A percentile compares a stretch with the other conserved stretches of the same genome.
These are phyloP conservation scores for Nephrotoma flavescens DNA, from an alignment of 2,888 invertebrate genomes.

Conservation along the genomic window DNA sequence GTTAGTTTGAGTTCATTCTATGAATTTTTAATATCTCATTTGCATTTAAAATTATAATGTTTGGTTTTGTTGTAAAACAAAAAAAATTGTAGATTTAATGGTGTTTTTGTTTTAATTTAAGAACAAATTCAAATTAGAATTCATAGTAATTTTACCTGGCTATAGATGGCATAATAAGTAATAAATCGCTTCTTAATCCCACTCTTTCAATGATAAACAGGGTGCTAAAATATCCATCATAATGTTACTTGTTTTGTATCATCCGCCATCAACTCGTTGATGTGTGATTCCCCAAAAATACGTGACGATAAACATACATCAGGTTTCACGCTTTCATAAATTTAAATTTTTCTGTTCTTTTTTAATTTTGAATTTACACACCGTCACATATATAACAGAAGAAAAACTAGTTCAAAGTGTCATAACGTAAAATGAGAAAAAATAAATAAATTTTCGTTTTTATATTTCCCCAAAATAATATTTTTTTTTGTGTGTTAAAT, in stretches of 20 bases:
- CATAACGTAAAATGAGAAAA: not conserved
- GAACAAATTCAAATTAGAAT: not conserved
- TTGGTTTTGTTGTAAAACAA: not conserved
- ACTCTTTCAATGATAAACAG: not conserved
- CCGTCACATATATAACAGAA: not conserved
- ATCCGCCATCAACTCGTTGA: not conserved
- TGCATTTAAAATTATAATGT: not conserved
- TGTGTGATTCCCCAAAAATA: not conserved
- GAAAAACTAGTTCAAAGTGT: not conserved
- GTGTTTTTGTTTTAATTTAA: not conserved
- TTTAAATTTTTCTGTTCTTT: not conserved
- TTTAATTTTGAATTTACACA: not conserved
- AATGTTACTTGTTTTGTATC: too few species aligned
- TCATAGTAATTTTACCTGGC: not conserved
- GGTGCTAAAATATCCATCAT: not conserved
- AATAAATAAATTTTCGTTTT: not conserved
- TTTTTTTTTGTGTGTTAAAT: not conserved
- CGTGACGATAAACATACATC: not conserved
- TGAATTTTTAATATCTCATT: not conserved
- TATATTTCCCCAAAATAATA: not conserved
- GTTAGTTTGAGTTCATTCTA: not conserved
- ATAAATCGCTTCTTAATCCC: too few species aligned
- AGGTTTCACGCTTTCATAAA: not conserved
- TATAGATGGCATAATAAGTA: not conserved
- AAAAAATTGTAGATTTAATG: not conserved